Evolutionary conservation across 2,113 vertebrate species (phyloP).

Genomic region (Apeltes quadracus): DNA sequence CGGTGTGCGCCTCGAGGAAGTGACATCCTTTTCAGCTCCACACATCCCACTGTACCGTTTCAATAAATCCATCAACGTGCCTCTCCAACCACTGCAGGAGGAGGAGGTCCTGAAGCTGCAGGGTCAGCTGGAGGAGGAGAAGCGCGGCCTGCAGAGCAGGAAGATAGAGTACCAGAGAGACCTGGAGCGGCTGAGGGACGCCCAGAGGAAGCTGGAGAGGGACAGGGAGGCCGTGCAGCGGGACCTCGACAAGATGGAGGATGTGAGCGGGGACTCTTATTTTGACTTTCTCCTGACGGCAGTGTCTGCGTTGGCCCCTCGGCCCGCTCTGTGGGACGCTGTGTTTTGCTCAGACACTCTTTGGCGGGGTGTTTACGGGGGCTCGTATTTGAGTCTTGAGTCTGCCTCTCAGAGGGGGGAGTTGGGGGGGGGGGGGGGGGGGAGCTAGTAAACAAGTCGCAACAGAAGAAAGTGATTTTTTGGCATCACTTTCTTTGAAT

Average conservation of each 20-base stretch:
- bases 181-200: slow-evolving; percentile 86
- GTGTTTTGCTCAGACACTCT: slow-evolving; percentile 22
- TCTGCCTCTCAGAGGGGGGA: not conserved
- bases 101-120: slow-evolving; percentile 77
- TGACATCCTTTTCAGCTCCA: not conserved
- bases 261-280: slow-evolving; percentile 59
- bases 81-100: slow-evolving; percentile 68
- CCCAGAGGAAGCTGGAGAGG: slow-evolving; percentile 89
- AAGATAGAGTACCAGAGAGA: slow-evolving; percentile 88
- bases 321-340: not conserved
- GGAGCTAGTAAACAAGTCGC: not conserved
- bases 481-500: not conserved
- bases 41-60: not conserved
- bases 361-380: slow-evolving; percentile 27
- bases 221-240: slow-evolving; percentile 84
- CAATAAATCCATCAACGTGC: slow-evolving; percentile 22
- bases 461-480: not conserved
- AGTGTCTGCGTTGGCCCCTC: not conserved
- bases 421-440: too few relatives aligned
- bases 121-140: slow-evolving; percentile 81
- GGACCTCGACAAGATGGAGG: slow-evolving; percentile 81
- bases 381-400: slow-evolving; percentile 3
- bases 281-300: too few relatives aligned
- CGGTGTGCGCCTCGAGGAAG: not conserved
- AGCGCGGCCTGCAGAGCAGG: slow-evolving; percentile 78